Conservation (phyloP, 2,888 invertebrate species). For the Parnassius mnemosyne region DNA sequence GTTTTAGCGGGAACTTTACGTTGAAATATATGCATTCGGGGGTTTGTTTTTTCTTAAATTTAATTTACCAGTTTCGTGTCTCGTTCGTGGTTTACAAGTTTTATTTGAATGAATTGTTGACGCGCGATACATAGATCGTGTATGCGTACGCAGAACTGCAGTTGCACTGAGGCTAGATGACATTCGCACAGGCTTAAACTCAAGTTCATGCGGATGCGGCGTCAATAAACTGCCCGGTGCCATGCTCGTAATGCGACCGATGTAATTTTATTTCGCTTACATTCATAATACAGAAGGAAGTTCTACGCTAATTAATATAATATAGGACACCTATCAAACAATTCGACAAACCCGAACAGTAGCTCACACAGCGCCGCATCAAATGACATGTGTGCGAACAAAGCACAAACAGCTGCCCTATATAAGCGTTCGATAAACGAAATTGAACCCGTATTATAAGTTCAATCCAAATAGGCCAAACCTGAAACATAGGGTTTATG, state of each 20-base stretch:
- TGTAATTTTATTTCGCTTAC: slow-evolving; percentile 58
- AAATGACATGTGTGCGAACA: too few relatives aligned
- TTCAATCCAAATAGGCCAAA: too few relatives aligned
- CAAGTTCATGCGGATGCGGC: slow-evolving; percentile 73
- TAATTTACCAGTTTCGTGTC: slow-evolving; percentile 28
- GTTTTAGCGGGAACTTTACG: slow-evolving; percentile 50
- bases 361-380: background rate
- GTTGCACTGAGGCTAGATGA: slow-evolving; percentile 74
- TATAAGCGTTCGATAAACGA: too few relatives aligned
- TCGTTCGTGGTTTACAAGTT: background rate
- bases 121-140: slow-evolving; percentile 44
- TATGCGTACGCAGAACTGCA: slow-evolving; percentile 67
- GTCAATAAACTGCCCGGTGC: slow-evolving; percentile 66
- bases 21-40: slow-evolving; percentile 59
- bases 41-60: slow-evolving; percentile 47
- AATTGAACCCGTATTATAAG: too few relatives aligned
- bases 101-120: slow-evolving; percentile 30
- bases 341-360: background rate
- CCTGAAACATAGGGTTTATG: too few relatives aligned
- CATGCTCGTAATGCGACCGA: slow-evolving; percentile 49
- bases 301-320: background rate
- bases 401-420: too few relatives aligned
- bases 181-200: slow-evolving; percentile 72
- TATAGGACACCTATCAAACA: slow-evolving; percentile 7
- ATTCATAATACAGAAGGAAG: slow-evolving; percentile 30